These are phyloP conservation scores for Coelinius sp. DNA, from an alignment of 2,888 invertebrate genomes.

Conservation along the genomic window DNA sequence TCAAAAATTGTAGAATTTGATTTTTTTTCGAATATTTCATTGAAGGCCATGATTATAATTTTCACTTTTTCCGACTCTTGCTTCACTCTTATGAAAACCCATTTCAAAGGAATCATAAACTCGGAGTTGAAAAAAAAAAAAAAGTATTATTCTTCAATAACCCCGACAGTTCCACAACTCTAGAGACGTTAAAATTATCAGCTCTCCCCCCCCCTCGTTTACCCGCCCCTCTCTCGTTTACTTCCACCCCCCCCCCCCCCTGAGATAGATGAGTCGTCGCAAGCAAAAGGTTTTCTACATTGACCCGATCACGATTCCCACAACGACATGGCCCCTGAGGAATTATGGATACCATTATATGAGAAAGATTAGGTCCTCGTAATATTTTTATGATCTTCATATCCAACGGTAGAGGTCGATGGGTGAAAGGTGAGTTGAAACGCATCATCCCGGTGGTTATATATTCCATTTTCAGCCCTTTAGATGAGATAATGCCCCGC, in stretches of 20 bases:
- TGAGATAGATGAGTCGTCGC: slow-evolving; percentile 4
- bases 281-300: slow-evolving; percentile 15
- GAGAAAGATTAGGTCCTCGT: slow-evolving; percentile 64
- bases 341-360: slow-evolving; percentile 66
- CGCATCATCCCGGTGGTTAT: slow-evolving; percentile 10
- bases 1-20: too few relatives aligned
- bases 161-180: too few relatives aligned
- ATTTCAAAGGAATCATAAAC: too few relatives aligned
- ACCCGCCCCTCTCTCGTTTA: slow-evolving; percentile 20
- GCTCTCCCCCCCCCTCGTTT: neutral
- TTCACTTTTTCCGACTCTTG: too few relatives aligned
- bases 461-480: slow-evolving; percentile 16
- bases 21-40: too few relatives aligned
- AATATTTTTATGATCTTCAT: slow-evolving; percentile 62
- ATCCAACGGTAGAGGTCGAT: neutral
- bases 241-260: neutral
- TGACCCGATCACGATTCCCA: slow-evolving; percentile 55
- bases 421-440: neutral
- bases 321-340: slow-evolving; percentile 51
- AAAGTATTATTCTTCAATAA: too few relatives aligned
- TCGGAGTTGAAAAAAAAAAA: too few relatives aligned
- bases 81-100: too few relatives aligned
- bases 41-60: too few relatives aligned
- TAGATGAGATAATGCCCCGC: slow-evolving; percentile 8
- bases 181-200: too few relatives aligned